These are phyloP conservation scores for Adelges cooleyi DNA, from an alignment of 1,140 invertebrate genomes.

Conservation along the genomic window DNA sequence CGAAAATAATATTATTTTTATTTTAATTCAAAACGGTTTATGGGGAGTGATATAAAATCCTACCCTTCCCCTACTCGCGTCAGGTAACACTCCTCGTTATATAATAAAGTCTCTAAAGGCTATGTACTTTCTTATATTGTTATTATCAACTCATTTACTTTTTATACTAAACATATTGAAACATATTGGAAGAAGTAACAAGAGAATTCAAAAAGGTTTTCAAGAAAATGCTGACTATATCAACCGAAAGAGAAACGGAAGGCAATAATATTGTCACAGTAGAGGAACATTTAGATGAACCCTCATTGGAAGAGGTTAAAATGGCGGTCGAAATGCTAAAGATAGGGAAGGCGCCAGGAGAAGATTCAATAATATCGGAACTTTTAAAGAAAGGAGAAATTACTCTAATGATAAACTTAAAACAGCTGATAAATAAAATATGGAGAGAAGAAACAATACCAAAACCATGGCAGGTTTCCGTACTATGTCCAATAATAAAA, in stretches of 20 bases:
- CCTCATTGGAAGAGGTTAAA: too few species aligned
- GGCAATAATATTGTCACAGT: background rate
- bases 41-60: too few species aligned
- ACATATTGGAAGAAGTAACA: background rate
- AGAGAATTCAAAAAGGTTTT: background rate
- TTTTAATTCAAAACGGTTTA: too few species aligned
- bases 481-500: background rate
- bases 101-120: too few species aligned
- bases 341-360: too few species aligned
- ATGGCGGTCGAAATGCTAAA: too few species aligned
- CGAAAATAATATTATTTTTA: too few species aligned
- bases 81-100: too few species aligned
- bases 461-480: background rate
- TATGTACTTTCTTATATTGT: too few species aligned
- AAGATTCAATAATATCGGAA: background rate
- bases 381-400: background rate
- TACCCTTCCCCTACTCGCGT: too few species aligned
- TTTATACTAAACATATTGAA: too few species aligned
- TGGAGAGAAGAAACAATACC: background rate
- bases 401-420: background rate
- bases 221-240: background rate
- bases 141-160: too few species aligned
- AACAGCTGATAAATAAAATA: background rate
- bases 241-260: background rate
- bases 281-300: background rate